These are phyloP conservation scores for Ciconia stormi DNA, from an alignment of 2,113 vertebrate genomes.

Conservation along the genomic window DNA sequence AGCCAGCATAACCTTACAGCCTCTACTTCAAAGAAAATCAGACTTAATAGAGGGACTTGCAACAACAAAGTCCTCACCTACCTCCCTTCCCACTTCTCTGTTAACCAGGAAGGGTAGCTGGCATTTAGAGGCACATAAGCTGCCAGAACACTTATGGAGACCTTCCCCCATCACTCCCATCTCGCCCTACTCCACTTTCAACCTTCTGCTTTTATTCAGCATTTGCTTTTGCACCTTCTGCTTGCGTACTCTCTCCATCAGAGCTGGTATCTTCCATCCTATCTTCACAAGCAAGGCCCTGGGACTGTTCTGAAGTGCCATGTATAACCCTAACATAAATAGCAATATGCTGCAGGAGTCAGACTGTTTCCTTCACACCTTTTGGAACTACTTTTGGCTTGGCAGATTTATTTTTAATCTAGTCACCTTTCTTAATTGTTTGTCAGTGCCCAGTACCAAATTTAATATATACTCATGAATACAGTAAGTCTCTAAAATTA, in stretches of 20 bases:
- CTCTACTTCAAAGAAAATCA: neutral
- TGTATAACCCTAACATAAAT: neutral
- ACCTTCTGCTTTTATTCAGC: neutral
- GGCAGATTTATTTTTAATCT: neutral
- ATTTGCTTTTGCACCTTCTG: neutral
- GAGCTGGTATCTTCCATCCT: neutral
- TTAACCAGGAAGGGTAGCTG: neutral
- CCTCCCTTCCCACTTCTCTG: neutral
- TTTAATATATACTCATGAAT: neutral
- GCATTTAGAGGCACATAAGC: neutral
- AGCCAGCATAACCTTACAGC: neutral
- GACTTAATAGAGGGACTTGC: neutral
- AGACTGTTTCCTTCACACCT: rapidly evolving
- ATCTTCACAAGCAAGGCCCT: neutral
- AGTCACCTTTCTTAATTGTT: neutral
- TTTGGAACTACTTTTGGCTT: neutral
- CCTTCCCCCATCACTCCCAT: neutral
- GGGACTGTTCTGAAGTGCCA: neutral
- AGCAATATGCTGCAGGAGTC: neutral
- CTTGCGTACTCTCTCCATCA: neutral
- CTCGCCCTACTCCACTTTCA: neutral
- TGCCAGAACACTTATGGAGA: neutral
- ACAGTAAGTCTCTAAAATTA: neutral
- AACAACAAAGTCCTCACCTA: neutral
- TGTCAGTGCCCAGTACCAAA: neutral